Percentiles rank a stretch among this genome's conserved stretches.
Evolutionary conservation across 2,888 invertebrate genomes (phyloP).

Genomic region (Ashinkailepas kermadecensis): DNA sequence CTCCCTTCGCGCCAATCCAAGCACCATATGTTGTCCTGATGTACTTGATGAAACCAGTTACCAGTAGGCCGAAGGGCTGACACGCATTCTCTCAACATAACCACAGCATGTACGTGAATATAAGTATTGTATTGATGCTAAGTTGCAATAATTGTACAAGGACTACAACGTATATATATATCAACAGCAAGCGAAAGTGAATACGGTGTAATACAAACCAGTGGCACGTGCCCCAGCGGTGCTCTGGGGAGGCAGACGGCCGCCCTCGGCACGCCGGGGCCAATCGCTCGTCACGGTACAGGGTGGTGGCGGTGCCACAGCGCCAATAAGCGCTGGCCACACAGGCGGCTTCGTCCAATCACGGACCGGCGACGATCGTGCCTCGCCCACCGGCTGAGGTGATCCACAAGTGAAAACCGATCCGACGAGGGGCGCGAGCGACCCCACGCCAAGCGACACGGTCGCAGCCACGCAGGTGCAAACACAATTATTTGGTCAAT

Average conservation of each 20-base stretch:
- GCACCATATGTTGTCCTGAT: no score
- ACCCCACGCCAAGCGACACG: no score
- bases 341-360: no score
- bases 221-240: neutral
- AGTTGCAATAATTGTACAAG: slow-evolving; percentile 14
- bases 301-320: neutral
- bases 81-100: no score
- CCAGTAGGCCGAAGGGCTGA: no score
- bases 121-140: slow-evolving; percentile 19
- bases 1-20: no score
- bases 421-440: no score
- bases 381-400: no score
- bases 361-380: no score
- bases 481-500: neutral
- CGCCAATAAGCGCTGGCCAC: neutral
- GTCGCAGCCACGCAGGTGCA: neutral
- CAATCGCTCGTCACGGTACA: neutral
- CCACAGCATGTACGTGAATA: neutral
- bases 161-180: slow-evolving; percentile 17
- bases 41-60: no score
- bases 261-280: neutral
- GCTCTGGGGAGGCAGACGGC: neutral
- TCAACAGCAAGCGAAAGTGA: slow-evolving; percentile 3
- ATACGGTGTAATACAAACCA: slow-evolving; percentile 2
- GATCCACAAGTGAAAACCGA: no score